A percentile compares a stretch with the other conserved stretches of the same genome.
These are phyloP conservation scores for Fabriciana adippe DNA, from an alignment of 2,888 invertebrate species.

Conservation along the genomic window DNA sequence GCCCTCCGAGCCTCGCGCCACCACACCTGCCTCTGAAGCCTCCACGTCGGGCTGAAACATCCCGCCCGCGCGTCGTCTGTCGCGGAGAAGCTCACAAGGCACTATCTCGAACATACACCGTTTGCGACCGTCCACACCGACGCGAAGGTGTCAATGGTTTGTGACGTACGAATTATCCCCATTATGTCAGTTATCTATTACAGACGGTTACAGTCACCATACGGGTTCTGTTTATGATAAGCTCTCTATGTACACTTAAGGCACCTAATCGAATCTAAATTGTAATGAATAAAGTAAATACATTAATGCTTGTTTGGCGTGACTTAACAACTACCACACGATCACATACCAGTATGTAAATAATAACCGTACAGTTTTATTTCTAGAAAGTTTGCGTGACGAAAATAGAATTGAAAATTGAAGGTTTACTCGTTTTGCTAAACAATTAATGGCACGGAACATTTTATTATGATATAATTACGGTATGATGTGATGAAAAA, in stretches of 20 bases:
- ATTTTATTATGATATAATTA: too few species aligned
- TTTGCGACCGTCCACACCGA: too few species aligned
- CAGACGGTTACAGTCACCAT: too few species aligned
- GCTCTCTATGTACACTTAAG: too few species aligned
- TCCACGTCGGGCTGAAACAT: background rate
- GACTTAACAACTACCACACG: background rate
- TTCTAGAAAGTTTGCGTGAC: too few species aligned
- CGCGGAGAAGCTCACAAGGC: background rate
- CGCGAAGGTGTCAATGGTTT: too few species aligned
- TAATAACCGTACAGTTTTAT: background rate
- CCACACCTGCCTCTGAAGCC: background rate
- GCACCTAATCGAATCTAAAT: too few species aligned
- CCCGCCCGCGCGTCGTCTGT: background rate
- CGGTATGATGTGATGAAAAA: too few species aligned
- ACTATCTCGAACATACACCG: background rate
- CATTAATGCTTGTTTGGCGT: background rate
- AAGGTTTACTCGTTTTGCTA: background rate
- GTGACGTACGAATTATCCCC: too few species aligned
- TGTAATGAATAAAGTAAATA: background rate
- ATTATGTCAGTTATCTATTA: too few species aligned
- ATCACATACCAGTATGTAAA: background rate
- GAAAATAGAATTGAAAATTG: background rate
- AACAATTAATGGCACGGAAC: too few species aligned
- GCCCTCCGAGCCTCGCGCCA: conserved; percentile 1
- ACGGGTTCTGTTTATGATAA: too few species aligned